Conservation (phyloP, 2,888 invertebrate species). For the Hofmannophila pseudospretella region DNA sequence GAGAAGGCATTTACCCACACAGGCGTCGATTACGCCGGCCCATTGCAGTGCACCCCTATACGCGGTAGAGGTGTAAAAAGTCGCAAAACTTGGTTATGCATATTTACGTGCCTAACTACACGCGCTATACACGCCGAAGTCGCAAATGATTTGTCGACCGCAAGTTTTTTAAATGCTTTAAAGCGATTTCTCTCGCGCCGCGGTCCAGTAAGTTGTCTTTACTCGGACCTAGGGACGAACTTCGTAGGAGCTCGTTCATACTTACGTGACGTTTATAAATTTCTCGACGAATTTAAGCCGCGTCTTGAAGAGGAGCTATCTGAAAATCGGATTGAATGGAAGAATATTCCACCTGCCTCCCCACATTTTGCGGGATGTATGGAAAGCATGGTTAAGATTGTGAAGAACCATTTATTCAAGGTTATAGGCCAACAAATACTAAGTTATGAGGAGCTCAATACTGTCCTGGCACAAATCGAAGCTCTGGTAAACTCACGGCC, state of each 20-base stretch:
- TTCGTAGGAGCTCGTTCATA: constrained; percentile 5
- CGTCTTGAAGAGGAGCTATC: not conserved
- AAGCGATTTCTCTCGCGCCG: constrained; percentile 17
- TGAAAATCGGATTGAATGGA: constrained; percentile 2
- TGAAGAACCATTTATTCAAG: constrained; percentile 12
- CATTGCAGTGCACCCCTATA: constrained; percentile 7
- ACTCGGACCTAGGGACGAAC: constrained; percentile 10
- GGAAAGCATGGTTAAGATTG: constrained; percentile 10
- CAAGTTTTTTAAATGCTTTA: constrained; percentile 13
- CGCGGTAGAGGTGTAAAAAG: constrained; percentile 8
- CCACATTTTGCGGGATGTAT: constrained; percentile 11
- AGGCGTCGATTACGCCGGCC: constrained; percentile 12
- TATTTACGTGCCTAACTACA: constrained; percentile 12
- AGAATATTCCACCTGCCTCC: constrained; percentile 7
- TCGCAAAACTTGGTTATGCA: constrained; percentile 9
- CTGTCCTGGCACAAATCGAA: constrained; percentile 12
- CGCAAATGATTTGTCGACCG: constrained; percentile 12
- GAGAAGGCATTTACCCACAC: constrained; percentile 12
- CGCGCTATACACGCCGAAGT: constrained; percentile 14
- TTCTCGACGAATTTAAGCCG: not conserved
- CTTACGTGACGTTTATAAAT: not conserved
- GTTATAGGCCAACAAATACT: constrained; percentile 13
- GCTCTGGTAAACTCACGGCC: constrained; percentile 12
- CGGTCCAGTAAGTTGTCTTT: constrained; percentile 10
- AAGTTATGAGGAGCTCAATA: no score